Conservation (phyloP, 1,140 invertebrate species). For the Spodoptera litura region DNA sequence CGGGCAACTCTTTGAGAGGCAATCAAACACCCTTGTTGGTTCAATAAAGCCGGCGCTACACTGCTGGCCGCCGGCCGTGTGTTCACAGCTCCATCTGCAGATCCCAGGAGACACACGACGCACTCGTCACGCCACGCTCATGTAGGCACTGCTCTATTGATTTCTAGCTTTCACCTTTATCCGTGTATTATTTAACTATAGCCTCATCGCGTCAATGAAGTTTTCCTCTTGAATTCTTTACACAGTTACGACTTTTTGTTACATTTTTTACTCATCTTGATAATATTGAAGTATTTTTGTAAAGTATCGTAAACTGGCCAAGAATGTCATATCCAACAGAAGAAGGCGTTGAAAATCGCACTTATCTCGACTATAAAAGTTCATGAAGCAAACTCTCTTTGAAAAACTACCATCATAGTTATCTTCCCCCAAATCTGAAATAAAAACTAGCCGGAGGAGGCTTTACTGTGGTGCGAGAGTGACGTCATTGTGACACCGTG, state of each 20-base stretch:
- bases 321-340: no score
- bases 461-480: constrained; percentile 17
- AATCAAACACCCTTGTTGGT: constrained; percentile 43
- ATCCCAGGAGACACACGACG: constrained; percentile 6
- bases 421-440: constrained; percentile 34
- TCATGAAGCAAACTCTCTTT: not conserved
- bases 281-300: no score
- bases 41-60: constrained; percentile 14
- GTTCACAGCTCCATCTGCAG: not conserved
- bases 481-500: constrained; percentile 27
- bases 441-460: constrained; percentile 40
- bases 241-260: no score
- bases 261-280: no score
- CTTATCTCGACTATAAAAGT: not conserved
- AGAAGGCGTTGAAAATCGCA: not conserved
- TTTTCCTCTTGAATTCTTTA: no score
- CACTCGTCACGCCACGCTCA: constrained; percentile 5
- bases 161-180: constrained; percentile 18
- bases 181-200: no score
- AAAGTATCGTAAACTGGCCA: no score
- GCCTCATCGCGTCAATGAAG: no score
- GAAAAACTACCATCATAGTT: constrained; percentile 9
- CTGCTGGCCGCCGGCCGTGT: not conserved
- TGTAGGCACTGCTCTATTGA: constrained; percentile 2
- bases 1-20: constrained; percentile 21